These are phyloP conservation scores for Coelopa frigida DNA, from an alignment of 1,140 invertebrate species.

Conservation along the genomic window DNA sequence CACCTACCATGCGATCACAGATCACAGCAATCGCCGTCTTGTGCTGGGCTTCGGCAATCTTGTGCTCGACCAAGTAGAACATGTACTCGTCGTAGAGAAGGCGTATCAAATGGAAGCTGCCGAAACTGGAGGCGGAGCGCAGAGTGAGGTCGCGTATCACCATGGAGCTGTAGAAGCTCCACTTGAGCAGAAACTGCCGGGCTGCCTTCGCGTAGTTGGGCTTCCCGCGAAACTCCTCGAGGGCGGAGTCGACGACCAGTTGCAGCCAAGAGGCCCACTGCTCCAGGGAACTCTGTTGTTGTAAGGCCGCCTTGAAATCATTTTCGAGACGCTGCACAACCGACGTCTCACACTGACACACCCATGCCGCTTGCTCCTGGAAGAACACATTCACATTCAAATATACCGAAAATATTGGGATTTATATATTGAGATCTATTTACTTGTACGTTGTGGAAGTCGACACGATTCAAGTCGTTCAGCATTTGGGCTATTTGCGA, in stretches of 20 bases:
- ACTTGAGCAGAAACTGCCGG: conserved; percentile 92
- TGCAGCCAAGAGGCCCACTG: conserved; percentile 98
- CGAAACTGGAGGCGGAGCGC: conserved; percentile 94
- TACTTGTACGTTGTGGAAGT: conserved; percentile 94
- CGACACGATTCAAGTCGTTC: conserved; percentile 91
- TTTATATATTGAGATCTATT: too few relatives aligned
- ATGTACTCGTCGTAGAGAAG: conserved; percentile 98
- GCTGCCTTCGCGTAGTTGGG: conserved; percentile 83
- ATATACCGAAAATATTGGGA: too few relatives aligned
- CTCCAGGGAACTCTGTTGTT: conserved; percentile 88
- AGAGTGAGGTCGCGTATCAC: conserved; percentile 92
- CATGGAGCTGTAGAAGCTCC: conserved; percentile 99
- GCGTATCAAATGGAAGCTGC: conserved; percentile 96
- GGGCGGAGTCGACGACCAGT: conserved; percentile 76
- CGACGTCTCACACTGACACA: conserved; percentile 87
- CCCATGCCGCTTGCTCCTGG: conserved; percentile 83
- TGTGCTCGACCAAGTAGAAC: conserved; percentile 96
- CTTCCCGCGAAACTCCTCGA: conserved; percentile 81
- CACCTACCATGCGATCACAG: conserved; percentile 44
- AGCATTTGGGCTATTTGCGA: conserved; percentile 96
- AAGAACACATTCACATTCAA: conserved; percentile 4
- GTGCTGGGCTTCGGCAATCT: conserved; percentile 83
- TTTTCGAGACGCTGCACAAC: conserved; percentile 82
- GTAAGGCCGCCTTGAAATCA: conserved; percentile 90
- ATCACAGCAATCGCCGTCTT: conserved; percentile 93